These are phyloP conservation scores for Oasisia sp. DNA, from an alignment of 2,888 invertebrate species.

Conservation along the genomic window DNA sequence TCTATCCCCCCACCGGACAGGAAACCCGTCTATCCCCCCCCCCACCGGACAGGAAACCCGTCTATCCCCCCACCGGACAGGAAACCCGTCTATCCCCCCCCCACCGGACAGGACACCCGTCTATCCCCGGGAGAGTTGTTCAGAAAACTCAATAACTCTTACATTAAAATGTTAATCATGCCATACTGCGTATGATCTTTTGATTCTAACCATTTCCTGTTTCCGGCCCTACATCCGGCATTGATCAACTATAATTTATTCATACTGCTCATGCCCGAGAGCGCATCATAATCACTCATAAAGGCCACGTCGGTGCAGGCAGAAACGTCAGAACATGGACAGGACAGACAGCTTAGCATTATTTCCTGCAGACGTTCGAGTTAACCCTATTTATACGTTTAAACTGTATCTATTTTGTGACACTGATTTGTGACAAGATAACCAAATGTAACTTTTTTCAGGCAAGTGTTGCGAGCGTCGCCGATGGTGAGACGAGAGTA, in stretches of 20 bases:
- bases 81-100: no score
- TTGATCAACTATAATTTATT: not conserved
- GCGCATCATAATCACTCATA: not conserved
- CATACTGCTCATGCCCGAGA: not conserved
- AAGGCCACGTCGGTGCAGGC: not conserved
- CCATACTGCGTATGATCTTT: no score
- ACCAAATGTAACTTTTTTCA: not conserved
- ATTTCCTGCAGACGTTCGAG: not conserved
- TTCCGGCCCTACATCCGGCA: no score
- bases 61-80: no score
- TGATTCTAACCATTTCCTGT: no score
- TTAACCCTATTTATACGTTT: not conserved
- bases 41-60: no score
- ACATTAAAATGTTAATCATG: no score
- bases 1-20: no score
- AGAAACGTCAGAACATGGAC: not conserved
- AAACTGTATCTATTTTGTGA: not conserved
- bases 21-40: no score
- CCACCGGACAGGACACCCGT: no score
- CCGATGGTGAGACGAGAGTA: not conserved
- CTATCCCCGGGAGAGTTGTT: no score
- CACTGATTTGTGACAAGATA: not conserved
- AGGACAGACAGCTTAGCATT: not conserved
- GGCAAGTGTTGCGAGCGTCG: not conserved
- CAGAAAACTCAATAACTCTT: no score